Evolutionary conservation across 2,113 vertebrate genomes (phyloP), one percentile per base, ranked within the genome.

Genomic region (Ellobius talpinus): DNA sequence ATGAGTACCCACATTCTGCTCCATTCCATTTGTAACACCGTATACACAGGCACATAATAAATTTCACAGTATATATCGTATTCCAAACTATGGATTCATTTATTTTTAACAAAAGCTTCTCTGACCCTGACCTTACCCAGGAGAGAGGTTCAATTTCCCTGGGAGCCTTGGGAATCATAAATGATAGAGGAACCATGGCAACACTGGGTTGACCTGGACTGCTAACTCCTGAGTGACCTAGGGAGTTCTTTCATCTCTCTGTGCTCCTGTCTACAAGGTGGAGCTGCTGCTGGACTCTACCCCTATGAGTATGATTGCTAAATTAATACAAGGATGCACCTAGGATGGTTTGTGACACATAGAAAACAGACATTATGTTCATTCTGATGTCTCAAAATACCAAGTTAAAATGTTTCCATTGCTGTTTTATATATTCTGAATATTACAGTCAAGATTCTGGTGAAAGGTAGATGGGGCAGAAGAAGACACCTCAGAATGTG

Each of bases 61-160:
- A 65, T 29, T 81, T 42, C 26, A 89, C 13, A 66, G 52, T 17
- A 7, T 82, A 91, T 61, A 73, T 61, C 16, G 84, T 86, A 61
- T 88, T 95, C 55, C 9, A 94, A 91, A 92, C 70, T 81, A 5
- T 33, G 45, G 13, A 36, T n/a, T 93, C 45, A 50, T 23, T 84
- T 95, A 73, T 90, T 91, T 86, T 87, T 79, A 89, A 61, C 36
- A 55, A 72, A 89, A 77, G 2, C 9, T 31, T 55, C 17, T 91
- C 17, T 52, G 50, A 45, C 1, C 17, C 19, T 45, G 23, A 21
- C 24, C 33, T 16, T 76, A 23, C 16, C 23, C 24, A 16, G 8
- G 12, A 39, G 14, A 23, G 65, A 91, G 23, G 12, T 65, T 74
- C 36, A 70, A 55, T 33, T 65, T 33, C 17, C 58, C n/a, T 45